phyloP scores from a whole-genome alignment of 2,888 invertebrate species.

The Keiferia lycopersicella region DNA sequence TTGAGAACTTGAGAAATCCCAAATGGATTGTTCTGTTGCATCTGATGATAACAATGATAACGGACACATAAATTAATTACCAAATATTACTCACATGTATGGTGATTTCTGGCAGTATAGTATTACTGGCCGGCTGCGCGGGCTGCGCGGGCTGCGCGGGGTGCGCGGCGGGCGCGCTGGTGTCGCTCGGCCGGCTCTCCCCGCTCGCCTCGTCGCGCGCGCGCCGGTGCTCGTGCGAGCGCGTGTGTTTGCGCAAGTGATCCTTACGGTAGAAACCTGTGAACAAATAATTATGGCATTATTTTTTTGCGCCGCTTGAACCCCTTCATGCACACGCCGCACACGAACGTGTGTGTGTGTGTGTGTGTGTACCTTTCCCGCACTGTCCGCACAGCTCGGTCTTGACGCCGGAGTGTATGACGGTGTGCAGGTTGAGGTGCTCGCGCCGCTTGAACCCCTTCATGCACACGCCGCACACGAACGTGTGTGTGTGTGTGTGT shows the following conservation, averaged over 20 bases:
- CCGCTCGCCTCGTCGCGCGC: slow-evolving; percentile 85
- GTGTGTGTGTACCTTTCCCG: slow-evolving; percentile 85
- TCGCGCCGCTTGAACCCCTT: slow-evolving; percentile 91
- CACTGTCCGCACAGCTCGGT: slow-evolving; percentile 89
- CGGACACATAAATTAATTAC: too few species aligned
- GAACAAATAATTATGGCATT: not conserved
- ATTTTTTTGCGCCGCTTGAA: slow-evolving; percentile 75
- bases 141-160: too few species aligned
- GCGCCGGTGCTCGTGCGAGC: slow-evolving; percentile 88
- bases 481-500: too few species aligned
- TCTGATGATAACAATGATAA: too few species aligned
- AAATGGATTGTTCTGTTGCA: too few species aligned
- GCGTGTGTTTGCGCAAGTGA: slow-evolving; percentile 89
- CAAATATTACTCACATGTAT: slow-evolving; percentile 64
- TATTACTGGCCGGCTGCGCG: slow-evolving; percentile 36
- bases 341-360: too few species aligned
- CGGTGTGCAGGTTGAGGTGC: slow-evolving; percentile 90
- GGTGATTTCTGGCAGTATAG: slow-evolving; percentile 69
- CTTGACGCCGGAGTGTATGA: slow-evolving; percentile 92
- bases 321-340: not conserved
- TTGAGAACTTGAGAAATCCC: too few species aligned
- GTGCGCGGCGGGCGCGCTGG: slow-evolving; percentile 37
- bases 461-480: slow-evolving; percentile 80
- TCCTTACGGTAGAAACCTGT: slow-evolving; percentile 89
- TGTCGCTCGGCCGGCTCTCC: slow-evolving; percentile 72